phyloP scores from a whole-genome alignment of 2,888 invertebrate genomes.

The Stenurella melanura region DNA sequence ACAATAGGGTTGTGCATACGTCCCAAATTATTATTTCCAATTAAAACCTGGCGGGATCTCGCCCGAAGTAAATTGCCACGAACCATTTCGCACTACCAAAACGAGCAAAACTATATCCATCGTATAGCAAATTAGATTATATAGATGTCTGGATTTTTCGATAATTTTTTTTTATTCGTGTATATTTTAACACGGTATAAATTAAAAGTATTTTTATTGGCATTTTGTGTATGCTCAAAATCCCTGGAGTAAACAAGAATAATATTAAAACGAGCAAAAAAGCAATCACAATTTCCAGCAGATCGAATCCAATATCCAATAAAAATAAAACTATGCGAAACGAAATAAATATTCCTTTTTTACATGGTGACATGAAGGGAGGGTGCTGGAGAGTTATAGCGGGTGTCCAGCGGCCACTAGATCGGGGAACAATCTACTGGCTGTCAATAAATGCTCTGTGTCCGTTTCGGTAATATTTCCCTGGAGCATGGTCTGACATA shows the following conservation, averaged over 20 bases:
- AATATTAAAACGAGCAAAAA: conserved; percentile 64
- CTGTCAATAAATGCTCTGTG: conserved; percentile 73
- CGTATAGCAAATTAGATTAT: conserved; percentile 29
- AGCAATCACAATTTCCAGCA: conserved; percentile 66
- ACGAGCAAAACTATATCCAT: conserved; percentile 4
- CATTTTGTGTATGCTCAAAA: conserved; percentile 61
- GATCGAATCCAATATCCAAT: conserved; percentile 70
- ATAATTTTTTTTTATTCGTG: conserved; percentile 34
- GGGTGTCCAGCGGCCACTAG: conserved; percentile 71
- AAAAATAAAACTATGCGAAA: conserved; percentile 71
- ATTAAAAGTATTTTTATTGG: conserved; percentile 65
- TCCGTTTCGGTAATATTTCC: conserved; percentile 72
- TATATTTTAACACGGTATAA: conserved; percentile 48
- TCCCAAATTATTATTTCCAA: background rate
- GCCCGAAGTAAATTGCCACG: conserved; percentile 2
- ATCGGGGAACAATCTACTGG: conserved; percentile 73
- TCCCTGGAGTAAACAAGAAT: conserved; percentile 66
- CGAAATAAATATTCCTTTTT: conserved; percentile 70
- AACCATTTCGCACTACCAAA: background rate
- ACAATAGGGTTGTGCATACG: background rate
- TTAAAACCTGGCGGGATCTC: background rate
- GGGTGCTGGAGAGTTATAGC: conserved; percentile 71
- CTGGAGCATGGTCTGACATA: conserved; percentile 69
- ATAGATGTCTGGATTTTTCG: conserved; percentile 34
- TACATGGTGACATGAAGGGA: conserved; percentile 61